Base-by-base conservation (phyloP, 2,888 invertebrate genomes). In the Eupithecia centaureata region DNA sequence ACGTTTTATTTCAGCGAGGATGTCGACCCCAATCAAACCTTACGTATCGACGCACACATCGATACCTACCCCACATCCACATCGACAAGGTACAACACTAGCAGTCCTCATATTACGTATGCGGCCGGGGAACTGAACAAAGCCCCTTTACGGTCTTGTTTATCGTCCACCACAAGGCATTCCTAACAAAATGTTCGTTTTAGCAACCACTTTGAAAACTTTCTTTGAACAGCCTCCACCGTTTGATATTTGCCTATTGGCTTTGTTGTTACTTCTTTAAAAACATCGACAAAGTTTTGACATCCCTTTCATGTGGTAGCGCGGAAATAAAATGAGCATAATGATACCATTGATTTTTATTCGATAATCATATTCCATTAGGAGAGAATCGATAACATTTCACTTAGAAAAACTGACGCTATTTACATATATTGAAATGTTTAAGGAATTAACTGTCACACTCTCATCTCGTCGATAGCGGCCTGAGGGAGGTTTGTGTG, bases 381-480 rank as follows among this genome's bases (percentile, higher is more conserved):
- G 81, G 82, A 85, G 83, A 88, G 82, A 88, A 86, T 88, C 87
- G 84, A 86, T 86, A 89, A 90, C 87, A 84, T 86, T 84, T 83
- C 81, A 84, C 84, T 84, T 85, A 85, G 83, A 84, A 86, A 83
- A 81, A 78, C 79, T 79, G 75, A 76, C 76, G 73, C 70, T 89
- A 90, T 89, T 86, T 90, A 91, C 91, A 92, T 78, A 82, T 81
- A 82, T 79, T 79, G 57, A 57, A 57, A 57, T 57, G 57, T 57
- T 30, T 30, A 25, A 10, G 30, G 57, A 30, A 86, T 86, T 86
- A 84, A 86, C 78, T 86, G 96, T 97, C 97, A 97, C 95, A 97
- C 97, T 90, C 97, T 94, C 97, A 97, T 97, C 93, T 97, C 97
- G 87, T 96, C 97, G 91, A 97, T 97, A 72, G 97, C 96, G 76